Evolutionary conservation across 2,888 invertebrate species (phyloP).

Genomic region (Bombylius discolor): DNA sequence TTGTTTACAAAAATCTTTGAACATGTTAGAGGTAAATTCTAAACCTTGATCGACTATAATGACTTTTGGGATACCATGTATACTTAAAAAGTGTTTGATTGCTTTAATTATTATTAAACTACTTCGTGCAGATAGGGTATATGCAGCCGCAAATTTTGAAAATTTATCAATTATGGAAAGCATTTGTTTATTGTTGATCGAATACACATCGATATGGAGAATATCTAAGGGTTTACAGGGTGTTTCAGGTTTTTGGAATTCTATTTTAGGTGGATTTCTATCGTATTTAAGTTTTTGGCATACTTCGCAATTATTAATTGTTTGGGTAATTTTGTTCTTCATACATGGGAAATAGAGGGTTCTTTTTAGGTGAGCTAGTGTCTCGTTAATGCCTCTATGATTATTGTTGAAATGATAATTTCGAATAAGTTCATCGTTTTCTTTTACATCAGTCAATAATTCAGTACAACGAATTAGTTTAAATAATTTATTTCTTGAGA

Average conservation of each 20-base stretch:
- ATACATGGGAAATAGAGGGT: too few species aligned
- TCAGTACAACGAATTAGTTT: constrained; percentile 1
- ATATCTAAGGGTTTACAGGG: background rate
- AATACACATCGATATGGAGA: background rate
- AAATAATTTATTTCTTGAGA: constrained; percentile 3
- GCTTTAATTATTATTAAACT: background rate
- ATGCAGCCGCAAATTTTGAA: background rate
- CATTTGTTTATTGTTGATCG: background rate
- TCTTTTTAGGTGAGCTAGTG: too few species aligned
- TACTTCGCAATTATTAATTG: too few species aligned
- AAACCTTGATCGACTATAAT: background rate
- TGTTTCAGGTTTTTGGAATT: background rate
- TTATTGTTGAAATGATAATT: background rate
- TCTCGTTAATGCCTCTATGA: background rate
- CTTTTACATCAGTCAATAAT: background rate
- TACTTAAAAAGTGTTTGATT: background rate
- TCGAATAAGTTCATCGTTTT: background rate
- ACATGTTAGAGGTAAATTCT: background rate
- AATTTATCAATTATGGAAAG: background rate
- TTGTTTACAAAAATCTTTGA: background rate
- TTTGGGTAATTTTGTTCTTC: too few species aligned
- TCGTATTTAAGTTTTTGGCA: too few species aligned
- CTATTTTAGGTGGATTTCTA: too few species aligned
- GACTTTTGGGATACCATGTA: background rate
- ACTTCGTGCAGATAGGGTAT: background rate